Evolutionary conservation across 1,140 invertebrate genomes (phyloP), one percentile per base, ranked within the genome.

Genomic region (Euwallacea similis): DNA sequence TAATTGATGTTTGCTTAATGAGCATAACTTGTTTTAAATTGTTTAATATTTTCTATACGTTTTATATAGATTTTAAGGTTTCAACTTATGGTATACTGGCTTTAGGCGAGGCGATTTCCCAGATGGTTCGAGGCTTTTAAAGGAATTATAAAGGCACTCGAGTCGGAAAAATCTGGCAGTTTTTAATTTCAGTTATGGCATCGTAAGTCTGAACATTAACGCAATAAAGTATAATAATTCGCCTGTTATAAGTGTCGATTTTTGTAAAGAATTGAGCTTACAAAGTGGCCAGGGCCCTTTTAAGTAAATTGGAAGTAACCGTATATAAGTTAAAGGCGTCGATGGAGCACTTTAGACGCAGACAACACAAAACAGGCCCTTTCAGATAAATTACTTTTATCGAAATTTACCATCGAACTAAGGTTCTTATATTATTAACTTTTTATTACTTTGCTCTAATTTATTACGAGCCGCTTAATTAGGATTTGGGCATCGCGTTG

Each of bases 271-370:
- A 74, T 69, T 69, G 67, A 70, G 74, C 73, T 76, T 77, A 75
- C 79, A 74, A 73, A 79, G 73, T 76, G 75, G 75, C 78, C 78
- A 75, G 74, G 76, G 74, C 72, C 77, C 79, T 80, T 80, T 80
- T 80, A 80, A 77, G 72, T 77, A 80, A 79, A 80, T 80, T 80
- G 79, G 73, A 80, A 80, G 73, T 79, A 77, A 75, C 74, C 75
- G 76, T 75, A 75, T 78, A 72, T 72, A 72, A 75, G 77, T 77
- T 78, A 75, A 69, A 76, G 64, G 76, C 76, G 76, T 79, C 78
- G 76, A 79, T 77, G 77, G 76, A 75, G 76, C 77, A 75, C 73
- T 76, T 74, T 74, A 68, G 66, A 72, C 73, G 65, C 64, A 72
- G 70, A 74, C 75, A 77, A 76, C 76, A 77, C 75, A 76, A 76